Evolutionary conservation across 2,113 vertebrate species (phyloP).

Genomic region (Zingel zingel): DNA sequence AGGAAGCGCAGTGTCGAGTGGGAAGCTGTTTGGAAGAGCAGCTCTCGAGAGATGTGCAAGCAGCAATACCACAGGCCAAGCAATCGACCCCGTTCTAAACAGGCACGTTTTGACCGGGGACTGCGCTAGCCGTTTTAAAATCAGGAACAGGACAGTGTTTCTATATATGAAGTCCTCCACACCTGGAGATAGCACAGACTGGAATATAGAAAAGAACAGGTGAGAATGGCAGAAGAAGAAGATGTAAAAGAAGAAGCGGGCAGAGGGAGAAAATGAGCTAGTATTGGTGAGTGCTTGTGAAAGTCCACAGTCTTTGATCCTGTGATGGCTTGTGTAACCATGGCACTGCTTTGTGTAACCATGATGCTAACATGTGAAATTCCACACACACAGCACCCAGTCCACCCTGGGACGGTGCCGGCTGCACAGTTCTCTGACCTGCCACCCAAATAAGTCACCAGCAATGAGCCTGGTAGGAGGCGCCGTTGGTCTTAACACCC

Average conservation of each 20-base stretch:
- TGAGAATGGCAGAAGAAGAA: constrained; percentile 20
- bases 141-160: not conserved
- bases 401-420: constrained; percentile 38
- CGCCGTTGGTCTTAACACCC: constrained; percentile 41
- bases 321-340: constrained; percentile 61
- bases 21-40: no score
- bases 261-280: constrained; percentile 41
- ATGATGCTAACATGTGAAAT: constrained; percentile 78
- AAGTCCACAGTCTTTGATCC: constrained; percentile 80
- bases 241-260: constrained; percentile 21
- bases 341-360: constrained; percentile 63
- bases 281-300: constrained; percentile 73
- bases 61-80: no score
- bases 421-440: constrained; percentile 60
- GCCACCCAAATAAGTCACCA: constrained; percentile 53
- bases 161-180: not conserved
- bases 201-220: constrained; percentile 18
- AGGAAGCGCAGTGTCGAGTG: no score
- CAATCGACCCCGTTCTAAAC: no score
- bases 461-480: constrained; percentile 51
- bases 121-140: not conserved
- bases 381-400: constrained; percentile 66
- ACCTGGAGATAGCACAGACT: not conserved
- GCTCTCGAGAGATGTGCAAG: no score
- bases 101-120: no score